Evolutionary conservation across 2,888 invertebrate genomes (phyloP).

Genomic region (Eilema depressum): DNA sequence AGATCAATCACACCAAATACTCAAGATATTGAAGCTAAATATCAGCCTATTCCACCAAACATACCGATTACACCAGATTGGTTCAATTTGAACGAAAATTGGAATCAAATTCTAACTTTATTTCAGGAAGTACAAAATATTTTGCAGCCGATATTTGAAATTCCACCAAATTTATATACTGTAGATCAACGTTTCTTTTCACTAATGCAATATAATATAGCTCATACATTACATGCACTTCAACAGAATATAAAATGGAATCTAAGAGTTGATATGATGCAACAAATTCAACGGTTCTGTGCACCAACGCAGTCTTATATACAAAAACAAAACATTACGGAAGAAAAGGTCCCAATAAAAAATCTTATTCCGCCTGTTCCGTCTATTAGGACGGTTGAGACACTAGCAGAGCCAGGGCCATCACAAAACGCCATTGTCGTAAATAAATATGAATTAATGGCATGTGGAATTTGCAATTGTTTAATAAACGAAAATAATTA

Average conservation of each 20-base stretch:
- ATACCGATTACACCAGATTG: background rate
- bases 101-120: background rate
- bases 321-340: background rate
- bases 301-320: background rate
- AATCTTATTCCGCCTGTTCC: background rate
- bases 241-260: too few relatives aligned
- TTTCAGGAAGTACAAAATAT: background rate
- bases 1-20: background rate
- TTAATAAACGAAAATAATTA: background rate
- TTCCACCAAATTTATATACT: background rate
- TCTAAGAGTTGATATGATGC: background rate
- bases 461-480: constrained; percentile 12
- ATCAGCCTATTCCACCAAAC: background rate
- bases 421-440: background rate
- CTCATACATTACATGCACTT: background rate
- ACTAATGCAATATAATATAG: background rate
- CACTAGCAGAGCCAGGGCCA: background rate
- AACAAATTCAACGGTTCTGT: background rate
- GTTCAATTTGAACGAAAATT: background rate
- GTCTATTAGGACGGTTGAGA: background rate
- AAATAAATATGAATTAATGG: background rate
- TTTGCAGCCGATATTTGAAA: background rate
- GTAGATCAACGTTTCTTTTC: constrained; percentile 1
- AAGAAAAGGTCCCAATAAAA: background rate
- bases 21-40: background rate